Conservation (phyloP, 2,797 vertebrate species). For the Cirrhinus mrigala region DNA sequence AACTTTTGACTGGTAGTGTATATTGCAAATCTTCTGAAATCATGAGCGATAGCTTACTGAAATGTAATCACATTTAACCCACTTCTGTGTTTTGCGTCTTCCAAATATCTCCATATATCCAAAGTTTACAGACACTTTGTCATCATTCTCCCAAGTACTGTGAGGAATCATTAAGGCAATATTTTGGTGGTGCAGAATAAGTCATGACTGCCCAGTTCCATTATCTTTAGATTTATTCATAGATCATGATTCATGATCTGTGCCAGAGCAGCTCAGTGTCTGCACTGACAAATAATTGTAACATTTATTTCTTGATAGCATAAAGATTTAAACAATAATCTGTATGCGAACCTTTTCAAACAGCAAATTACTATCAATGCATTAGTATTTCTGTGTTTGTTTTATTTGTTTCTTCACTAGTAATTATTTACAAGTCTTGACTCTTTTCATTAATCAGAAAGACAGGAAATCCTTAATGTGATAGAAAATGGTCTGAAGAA, state of each 20-base stretch:
- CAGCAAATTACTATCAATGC: neutral
- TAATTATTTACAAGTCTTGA: neutral
- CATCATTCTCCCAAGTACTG: neutral
- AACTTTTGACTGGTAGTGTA: too few species aligned
- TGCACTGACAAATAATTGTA: neutral
- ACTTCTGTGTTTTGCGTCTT: neutral
- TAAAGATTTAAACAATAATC: slow-evolving; percentile 4
- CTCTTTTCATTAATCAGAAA: neutral
- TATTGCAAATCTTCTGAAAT: neutral
- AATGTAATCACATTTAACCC: neutral
- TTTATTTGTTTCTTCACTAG: neutral
- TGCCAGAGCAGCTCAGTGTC: neutral
- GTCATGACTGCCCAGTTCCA: neutral
- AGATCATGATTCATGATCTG: slow-evolving; percentile 1
- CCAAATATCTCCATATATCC: neutral
- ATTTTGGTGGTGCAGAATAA: neutral
- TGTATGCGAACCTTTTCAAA: neutral
- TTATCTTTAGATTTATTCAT: neutral
- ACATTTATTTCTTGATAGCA: neutral
- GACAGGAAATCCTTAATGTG: slow-evolving; percentile 2
- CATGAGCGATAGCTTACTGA: neutral
- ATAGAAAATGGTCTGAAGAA: neutral
- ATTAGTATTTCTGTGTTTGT: neutral
- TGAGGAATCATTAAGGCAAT: neutral
- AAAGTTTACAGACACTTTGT: neutral